Conservation (phyloP, 1,140 invertebrate genomes). For the Triops longicaudatus region DNA sequence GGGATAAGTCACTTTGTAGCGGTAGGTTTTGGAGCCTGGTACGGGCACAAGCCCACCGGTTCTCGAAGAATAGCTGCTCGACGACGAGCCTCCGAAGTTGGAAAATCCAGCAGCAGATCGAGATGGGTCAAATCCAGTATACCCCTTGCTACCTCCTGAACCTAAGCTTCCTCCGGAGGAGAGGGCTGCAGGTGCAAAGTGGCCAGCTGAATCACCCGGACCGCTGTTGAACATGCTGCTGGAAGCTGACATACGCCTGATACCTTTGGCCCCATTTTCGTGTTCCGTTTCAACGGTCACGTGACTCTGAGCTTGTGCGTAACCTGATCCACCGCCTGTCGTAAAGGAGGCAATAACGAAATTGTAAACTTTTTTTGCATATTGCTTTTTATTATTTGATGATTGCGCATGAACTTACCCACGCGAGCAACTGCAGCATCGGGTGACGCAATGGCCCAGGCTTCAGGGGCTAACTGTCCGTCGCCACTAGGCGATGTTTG, state of each 20-base stretch:
- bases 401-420: neutral
- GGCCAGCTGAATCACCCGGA: neutral
- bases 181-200: neutral
- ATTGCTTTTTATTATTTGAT: neutral
- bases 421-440: constrained; percentile 20
- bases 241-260: constrained; percentile 17
- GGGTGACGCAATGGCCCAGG: constrained; percentile 18
- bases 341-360: neutral
- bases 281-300: constrained; percentile 16
- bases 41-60: constrained; percentile 8
- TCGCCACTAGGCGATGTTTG: constrained; percentile 18
- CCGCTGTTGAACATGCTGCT: constrained; percentile 13
- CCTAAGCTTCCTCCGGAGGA: neutral
- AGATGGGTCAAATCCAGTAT: neutral
- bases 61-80: neutral
- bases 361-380: neutral
- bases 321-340: constrained; percentile 21
- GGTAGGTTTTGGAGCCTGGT: constrained; percentile 16
- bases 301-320: constrained; percentile 26
- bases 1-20: constrained; percentile 21
- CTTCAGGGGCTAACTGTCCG: constrained; percentile 12
- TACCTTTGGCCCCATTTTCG: constrained; percentile 17
- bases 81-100: constrained; percentile 2
- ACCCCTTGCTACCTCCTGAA: neutral
- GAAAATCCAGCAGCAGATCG: neutral